Evolutionary conservation across 2,797 vertebrate genomes (phyloP).

Genomic region (Molossus alvarezi): DNA sequence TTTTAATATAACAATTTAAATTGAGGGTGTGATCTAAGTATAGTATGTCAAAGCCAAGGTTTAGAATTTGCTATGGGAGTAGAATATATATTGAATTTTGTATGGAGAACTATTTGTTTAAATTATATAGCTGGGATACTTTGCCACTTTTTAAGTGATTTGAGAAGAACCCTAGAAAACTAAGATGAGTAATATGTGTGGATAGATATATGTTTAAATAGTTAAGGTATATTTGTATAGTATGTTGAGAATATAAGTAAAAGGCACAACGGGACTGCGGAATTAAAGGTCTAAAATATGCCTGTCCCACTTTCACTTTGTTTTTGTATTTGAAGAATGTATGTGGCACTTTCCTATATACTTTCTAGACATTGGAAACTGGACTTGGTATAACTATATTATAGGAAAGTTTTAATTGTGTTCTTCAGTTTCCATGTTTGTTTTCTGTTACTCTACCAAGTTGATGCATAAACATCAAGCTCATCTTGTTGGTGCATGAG

Average conservation of each 20-base stretch:
- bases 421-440: slow-evolving; percentile 76
- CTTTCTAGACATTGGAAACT: slow-evolving; percentile 79
- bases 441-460: slow-evolving; percentile 80
- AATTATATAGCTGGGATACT: slow-evolving; percentile 89
- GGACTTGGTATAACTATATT: slow-evolving; percentile 79
- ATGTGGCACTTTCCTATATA: slow-evolving; percentile 84
- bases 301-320: slow-evolving; percentile 80
- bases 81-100: slow-evolving; percentile 89
- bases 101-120: slow-evolving; percentile 90
- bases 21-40: slow-evolving; percentile 86
- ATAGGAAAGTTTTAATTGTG: slow-evolving; percentile 83
- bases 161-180: slow-evolving; percentile 86
- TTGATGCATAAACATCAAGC: slow-evolving; percentile 80
- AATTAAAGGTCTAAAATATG: slow-evolving; percentile 80
- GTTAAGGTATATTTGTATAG: slow-evolving; percentile 87
- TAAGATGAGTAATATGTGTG: slow-evolving; percentile 85
- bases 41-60: slow-evolving; percentile 88
- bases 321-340: slow-evolving; percentile 85
- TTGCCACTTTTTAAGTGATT: slow-evolving; percentile 90
- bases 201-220: slow-evolving; percentile 85
- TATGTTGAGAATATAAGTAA: slow-evolving; percentile 77
- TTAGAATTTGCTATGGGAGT: slow-evolving; percentile 88
- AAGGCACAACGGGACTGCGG: slow-evolving; percentile 87
- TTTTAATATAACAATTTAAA: slow-evolving; percentile 88
- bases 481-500: slow-evolving; percentile 87